Evolutionary conservation across 2,888 invertebrate genomes (phyloP), one percentile per base, ranked within the genome.

Genomic region (Latheticus oryzae): DNA sequence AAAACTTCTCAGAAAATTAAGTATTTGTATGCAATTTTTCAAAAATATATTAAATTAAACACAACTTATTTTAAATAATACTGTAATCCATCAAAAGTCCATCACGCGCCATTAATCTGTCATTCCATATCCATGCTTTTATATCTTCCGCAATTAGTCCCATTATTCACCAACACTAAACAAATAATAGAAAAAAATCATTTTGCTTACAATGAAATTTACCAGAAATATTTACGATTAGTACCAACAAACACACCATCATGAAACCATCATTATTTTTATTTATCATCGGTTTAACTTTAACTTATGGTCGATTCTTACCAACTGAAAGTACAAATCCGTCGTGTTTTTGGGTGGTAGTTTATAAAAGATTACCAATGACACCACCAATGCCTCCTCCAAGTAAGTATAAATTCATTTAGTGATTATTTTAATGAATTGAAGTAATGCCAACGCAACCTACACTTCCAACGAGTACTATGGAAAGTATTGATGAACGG

Each of bases 91-190:
- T 19, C 35, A 2, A 35, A 3, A 13, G 16, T 5, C 35, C 17
- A 38, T 5, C 21, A 38, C 23, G 35, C 17, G 17, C 9, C 38
- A 38, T 38, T 38, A 38, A 38, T 38, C 23, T 38, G 23, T 38
- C 38, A 38, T 38, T 23, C 38, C 38, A 38, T 38, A 21, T 9
- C 35, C 1, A 7, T 17, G n/a, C n/a, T 35, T 35, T 35, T 35
- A 35, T 35, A 19, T 9, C 38, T 21, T 38, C 38, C 38, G 21
- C 38, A 38, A 38, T 38, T 38, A 38, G 38, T 13, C 21, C 16
- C 17, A 17, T 3, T n/a, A 35, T 28, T 28, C 15, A 32, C 5
- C 32, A 32, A 5, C 38, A 2, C 13, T 15, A 17, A 16, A n/a
- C n/a, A 9, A 17, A n/a, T 35, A 35, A 35, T 17, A 19, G 35